phyloP scores from a whole-genome alignment of 2,888 invertebrate species.

The Mystacides longicornis region DNA sequence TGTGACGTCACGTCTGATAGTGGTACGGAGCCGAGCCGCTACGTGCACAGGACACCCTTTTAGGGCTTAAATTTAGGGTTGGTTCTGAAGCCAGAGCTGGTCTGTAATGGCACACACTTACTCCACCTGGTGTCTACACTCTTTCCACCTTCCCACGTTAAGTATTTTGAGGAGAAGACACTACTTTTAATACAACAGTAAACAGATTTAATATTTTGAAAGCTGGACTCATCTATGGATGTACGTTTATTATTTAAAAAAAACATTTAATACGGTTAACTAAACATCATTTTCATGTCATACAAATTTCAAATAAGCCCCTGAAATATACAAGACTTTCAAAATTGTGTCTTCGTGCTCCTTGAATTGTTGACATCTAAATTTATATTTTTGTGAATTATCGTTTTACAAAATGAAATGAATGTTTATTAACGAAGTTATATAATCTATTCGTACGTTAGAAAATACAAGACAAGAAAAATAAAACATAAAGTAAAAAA shows the following conservation, averaged over 20 bases:
- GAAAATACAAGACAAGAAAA: no score
- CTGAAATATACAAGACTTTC: no score
- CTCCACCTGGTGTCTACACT: not conserved
- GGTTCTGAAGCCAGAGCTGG: not conserved
- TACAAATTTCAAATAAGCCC: no score
- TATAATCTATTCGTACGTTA: no score
- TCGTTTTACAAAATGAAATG: no score
- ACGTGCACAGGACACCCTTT: conserved; percentile 16
- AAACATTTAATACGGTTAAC: not conserved
- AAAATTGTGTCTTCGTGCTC: no score
- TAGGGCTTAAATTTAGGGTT: not conserved
- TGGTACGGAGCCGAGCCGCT: conserved; percentile 1
- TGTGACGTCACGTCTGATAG: conserved; percentile 23
- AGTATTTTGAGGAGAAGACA: not conserved
- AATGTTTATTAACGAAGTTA: no score
- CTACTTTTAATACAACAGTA: not conserved
- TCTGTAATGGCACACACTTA: no score
- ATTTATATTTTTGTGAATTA: no score
- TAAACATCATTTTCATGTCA: not conserved
- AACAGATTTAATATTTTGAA: not conserved
- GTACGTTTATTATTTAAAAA: not conserved
- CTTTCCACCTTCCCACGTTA: not conserved
- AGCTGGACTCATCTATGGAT: not conserved
- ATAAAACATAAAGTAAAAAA: no score
- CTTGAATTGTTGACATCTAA: no score